Conservation (phyloP, 2,797 vertebrate species). For the Sebastes diploproa region DNA sequence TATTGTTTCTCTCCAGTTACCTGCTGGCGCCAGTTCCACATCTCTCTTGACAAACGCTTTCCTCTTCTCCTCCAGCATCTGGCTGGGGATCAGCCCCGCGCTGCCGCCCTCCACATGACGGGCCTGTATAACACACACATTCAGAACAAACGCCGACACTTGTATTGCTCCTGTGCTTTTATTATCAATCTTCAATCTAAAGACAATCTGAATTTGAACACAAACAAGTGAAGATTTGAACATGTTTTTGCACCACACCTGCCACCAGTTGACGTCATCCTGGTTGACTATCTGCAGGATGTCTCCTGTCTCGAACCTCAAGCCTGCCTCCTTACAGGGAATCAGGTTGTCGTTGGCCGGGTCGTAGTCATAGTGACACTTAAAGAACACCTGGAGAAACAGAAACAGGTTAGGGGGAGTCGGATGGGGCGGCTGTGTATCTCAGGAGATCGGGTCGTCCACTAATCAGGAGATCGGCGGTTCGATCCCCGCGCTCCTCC, state of each 20-base stretch:
- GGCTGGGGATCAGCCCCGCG: constrained; percentile 93
- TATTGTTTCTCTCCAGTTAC: constrained; percentile 61
- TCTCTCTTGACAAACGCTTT: constrained; percentile 95
- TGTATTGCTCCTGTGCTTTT: background rate
- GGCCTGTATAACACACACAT: constrained; percentile 54
- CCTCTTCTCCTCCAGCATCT: constrained; percentile 95
- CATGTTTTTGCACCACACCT: constrained; percentile 77
- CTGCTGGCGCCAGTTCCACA: constrained; percentile 86
- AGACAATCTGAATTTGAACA: background rate
- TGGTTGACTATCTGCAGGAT: constrained; percentile 99
- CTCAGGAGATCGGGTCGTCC: background rate
- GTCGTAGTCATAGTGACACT: constrained; percentile 92
- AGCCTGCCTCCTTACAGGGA: constrained; percentile 96
- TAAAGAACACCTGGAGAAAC: constrained; percentile 76
- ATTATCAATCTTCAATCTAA: background rate
- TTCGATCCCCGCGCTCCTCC: too few relatives aligned
- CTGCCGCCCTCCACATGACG: constrained; percentile 89
- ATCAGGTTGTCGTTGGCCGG: constrained; percentile 96
- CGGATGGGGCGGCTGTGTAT: background rate
- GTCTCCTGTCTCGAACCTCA: constrained; percentile 93
- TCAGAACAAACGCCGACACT: background rate
- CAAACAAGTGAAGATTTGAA: background rate
- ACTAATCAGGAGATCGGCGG: too few relatives aligned
- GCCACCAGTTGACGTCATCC: constrained; percentile 99
- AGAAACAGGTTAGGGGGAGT: background rate